Evolutionary conservation across 2,797 vertebrate genomes (phyloP), one percentile per base, ranked within the genome.

Genomic region (Tokudaia tokunoshimensis): DNA sequence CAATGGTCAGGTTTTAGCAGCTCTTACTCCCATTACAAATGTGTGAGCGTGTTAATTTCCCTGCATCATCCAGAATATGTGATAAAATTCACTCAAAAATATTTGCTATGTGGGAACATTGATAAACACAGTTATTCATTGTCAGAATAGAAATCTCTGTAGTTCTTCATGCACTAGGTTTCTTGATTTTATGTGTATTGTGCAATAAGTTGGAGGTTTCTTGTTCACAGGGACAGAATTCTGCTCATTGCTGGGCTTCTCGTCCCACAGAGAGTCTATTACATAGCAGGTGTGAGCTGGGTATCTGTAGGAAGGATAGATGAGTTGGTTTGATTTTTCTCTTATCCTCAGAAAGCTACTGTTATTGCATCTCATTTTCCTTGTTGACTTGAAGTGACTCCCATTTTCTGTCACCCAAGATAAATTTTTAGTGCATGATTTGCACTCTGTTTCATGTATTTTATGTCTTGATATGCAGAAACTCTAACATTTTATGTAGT

Each of bases 61-160:
- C 81, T 80, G 26, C 15, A 80, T 57, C 26, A 44, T 41, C 67
- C 61, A 31, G 70, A 65, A 34, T 50, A 59, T 3, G 79, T 34
- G 78, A 92, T 93, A 91, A 96, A 55, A 97, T 55, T 87, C 85
- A 86, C 84, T 94, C 74, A 94, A 89, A 94, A 93, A 92, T 72
- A 88, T 91, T 93, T 96, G 52, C n/a, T 89, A 34, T 17, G 47
- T 85, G 65, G 44, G 31, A 63, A 89, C 20, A 26, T 37, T 37
- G 83, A 70, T 61, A 74, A 88, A 47, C 26, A 65, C 7, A 6
- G 41, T 34, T 89, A 50, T 34, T n/a, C 8, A 41, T 67, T 79
- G 37, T 81, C 84, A 5, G 15, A 65, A 52, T 61, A 91, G 84
- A n/a, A 78, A 65, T 61, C 84, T 78, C 47, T 91, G 37, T 83